Base-by-base conservation (phyloP, 1,140 invertebrate genomes). In the Rhyzopertha dominica region DNA sequence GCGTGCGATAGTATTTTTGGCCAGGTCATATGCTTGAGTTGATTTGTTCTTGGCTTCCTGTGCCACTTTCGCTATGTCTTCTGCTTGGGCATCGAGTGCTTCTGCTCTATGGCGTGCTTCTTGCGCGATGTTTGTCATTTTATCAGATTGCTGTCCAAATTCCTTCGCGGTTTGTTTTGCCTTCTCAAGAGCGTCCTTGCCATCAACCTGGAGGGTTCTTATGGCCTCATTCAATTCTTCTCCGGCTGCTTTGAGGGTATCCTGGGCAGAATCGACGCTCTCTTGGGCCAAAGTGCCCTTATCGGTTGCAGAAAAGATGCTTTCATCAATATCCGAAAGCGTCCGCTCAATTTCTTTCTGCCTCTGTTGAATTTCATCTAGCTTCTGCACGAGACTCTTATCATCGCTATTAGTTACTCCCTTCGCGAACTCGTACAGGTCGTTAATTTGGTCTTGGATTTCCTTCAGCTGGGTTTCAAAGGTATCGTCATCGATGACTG, bases 61-160 rank as follows among this genome's bases (percentile, higher is more conserved):
- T 1, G 88, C 87, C 32, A 86, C 74, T 19, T 76, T 72, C 49
- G 81, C 77, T 45, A 95, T 88, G 47, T 81, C 80, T 26, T 81
- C 77, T 0, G 90, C 89, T 56, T 91, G 81, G 2, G 82, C 77
- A 58, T 79, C 81, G 45, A 84, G 78, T 69, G 80, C 73, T 51
- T 93, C 85, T 1, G 90, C 88, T 2, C 87, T 58, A 9, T 78
- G 65, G 14, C 92, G 75, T 3, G 94, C 90, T 63, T 93, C 83
- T 43, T 88, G 79, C 0, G 94, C 90, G 30, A 95, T 88, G 10
- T 81, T 75, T 1, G 91, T 91, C 87, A 97, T 95, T 54, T 89
- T 82, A 16, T 86, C 76, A 12, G 89, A 95, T 60, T 95, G 88
- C 51, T 91, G 84, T 4, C 92, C 93, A 65, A 91, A 90, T 66